Base-by-base conservation (phyloP, 2,113 vertebrate species). In the Sus scrofa region DNA sequence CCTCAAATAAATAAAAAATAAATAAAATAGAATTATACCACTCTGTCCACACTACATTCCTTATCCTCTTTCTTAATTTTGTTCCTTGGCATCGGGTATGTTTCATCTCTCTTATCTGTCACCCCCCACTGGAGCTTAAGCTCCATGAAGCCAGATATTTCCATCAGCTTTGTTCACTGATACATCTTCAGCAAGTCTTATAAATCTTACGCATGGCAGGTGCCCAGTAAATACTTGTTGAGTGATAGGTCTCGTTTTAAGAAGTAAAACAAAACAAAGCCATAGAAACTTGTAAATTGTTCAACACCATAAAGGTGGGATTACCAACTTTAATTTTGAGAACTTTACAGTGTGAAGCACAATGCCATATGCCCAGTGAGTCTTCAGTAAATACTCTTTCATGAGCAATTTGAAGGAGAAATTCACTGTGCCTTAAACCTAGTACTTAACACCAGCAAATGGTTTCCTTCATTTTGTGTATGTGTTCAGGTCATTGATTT, bases 211-310 rank as follows among this genome's bases (percentile, higher is more conserved):
- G 15, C 18, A 7, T 44, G 12, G 50, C 52, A 56, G 44, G 65
- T 74, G n/a, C 27, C 91, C 1, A 3, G 34, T 62, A 54, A 88
- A 20, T 91, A 89, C 74, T 68, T 30, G 30, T 78, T 56, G 27
- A 91, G 18, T n/a, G 52, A 70, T 9, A 73, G 30, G 68, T 89
- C 74, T 96, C 24, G 19, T 94, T 95, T 89, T 92, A 86, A 52
- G 78, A 89, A 95, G 26, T 86, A 89, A 96, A 95, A 54, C 63
- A 73, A 60, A 81, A 22, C 24, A 50, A 63, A 65, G 11, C 77
- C n/a, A 56, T 82, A 39, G 78, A 27, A 95, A 73, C 95, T 88
- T 77, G 34, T 77, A 79, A 87, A 58, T 77, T 62, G 58, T 79
- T 84, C 39, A 75, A 2, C 37, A 67, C 39, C 5, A 3, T 60